Evolutionary conservation across 64 coral and sea anemone genomes (phyloP).

Genomic region (Dendronephthya gigantea): DNA sequence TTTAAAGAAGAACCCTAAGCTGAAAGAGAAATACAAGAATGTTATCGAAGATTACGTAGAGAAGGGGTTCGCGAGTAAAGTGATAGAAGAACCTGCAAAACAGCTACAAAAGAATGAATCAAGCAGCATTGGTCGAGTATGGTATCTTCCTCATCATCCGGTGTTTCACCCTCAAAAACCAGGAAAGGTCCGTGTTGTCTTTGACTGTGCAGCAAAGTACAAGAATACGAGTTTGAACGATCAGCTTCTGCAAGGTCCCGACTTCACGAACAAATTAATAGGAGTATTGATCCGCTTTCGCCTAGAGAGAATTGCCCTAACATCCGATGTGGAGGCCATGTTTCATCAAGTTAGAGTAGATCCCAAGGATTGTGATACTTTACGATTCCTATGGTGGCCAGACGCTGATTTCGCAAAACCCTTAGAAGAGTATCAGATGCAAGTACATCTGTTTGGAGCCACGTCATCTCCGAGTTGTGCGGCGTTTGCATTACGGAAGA

Average conservation of each 20-base stretch:
- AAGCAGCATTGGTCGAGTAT: too few relatives aligned
- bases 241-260: neutral
- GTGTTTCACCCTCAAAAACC: too few relatives aligned
- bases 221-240: conserved; percentile 7
- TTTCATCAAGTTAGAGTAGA: neutral
- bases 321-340: neutral
- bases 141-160: too few relatives aligned
- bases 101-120: too few relatives aligned
- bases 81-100: too few relatives aligned
- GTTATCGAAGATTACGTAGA: too few relatives aligned
- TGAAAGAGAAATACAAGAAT: too few relatives aligned
- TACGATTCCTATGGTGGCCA: neutral
- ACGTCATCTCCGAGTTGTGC: conserved; percentile 9
- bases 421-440: neutral
- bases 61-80: too few relatives aligned
- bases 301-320: neutral
- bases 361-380: neutral
- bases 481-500: neutral
- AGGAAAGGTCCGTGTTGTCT: too few relatives aligned
- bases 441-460: neutral
- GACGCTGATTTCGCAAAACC: neutral
- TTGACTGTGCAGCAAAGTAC: too few relatives aligned
- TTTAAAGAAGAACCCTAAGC: neutral
- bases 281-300: neutral
- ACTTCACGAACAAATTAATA: too few relatives aligned